Conservation (phyloP, 2,113 vertebrate genomes). For the Bothrops jararaca region DNA sequence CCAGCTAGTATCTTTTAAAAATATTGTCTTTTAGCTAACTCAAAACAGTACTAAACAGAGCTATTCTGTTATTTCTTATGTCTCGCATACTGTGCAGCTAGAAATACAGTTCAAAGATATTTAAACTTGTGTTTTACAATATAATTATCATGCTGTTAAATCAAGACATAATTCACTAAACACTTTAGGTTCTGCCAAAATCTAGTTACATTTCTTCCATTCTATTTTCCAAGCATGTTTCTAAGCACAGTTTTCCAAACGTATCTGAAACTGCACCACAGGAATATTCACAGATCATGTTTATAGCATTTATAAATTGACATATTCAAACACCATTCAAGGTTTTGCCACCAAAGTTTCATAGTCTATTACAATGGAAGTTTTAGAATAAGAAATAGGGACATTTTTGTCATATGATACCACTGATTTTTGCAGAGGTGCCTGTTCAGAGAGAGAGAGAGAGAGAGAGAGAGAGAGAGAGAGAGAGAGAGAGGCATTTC, state of each 20-base stretch:
- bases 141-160: not conserved
- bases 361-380: not conserved
- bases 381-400: not conserved
- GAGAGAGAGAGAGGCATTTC: constrained; percentile 50
- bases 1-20: not conserved
- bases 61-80: not conserved
- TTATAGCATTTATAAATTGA: constrained; percentile 27
- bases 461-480: too few species aligned
- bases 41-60: not conserved
- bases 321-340: constrained; percentile 16
- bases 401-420: not conserved
- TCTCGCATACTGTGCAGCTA: not conserved
- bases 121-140: not conserved
- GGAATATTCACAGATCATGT: not conserved
- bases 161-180: not conserved
- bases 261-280: not conserved
- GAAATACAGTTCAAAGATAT: not conserved
- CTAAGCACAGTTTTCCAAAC: not conserved
- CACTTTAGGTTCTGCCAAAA: not conserved
- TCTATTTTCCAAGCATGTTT: constrained; percentile 7
- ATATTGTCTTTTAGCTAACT: not conserved
- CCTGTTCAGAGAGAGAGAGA: not conserved
- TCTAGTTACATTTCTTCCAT: not conserved
- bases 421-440: constrained; percentile 5
- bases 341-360: not conserved